Base-by-base conservation (phyloP, 2,797 vertebrate genomes). In the Myripristis murdjan region DNA sequence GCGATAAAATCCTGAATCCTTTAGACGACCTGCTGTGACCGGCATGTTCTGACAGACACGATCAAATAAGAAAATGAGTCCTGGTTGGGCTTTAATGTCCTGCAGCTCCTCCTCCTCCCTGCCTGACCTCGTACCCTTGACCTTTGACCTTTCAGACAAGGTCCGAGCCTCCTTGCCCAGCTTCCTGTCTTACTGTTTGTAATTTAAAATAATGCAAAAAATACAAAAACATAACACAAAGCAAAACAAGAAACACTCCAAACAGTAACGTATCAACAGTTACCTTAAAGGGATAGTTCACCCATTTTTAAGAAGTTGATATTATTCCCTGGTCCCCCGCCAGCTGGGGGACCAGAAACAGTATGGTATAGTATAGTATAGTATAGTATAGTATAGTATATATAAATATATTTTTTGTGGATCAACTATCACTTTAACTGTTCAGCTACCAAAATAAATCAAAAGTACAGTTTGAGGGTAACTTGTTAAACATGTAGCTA, bases 81-180 rank as follows among this genome's bases (percentile, higher is more conserved):
- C 33, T 5, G 24, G 3, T 23, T 20, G 10, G 10, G 28, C 9
- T 62, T 18, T 26, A 5, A 16, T 15, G 5, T 16, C 24, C n/a
- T n/a, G n/a, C 11, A 22, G 11, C 14, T 33, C 35, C n/a, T n/a
- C 41, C 44, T 55, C 62, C 53, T 37, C 61, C 28, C 41, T 11
- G 26, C 39, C 24, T 72, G 57, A 72, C 63, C 59, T 39, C 60
- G 49, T 20, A 58, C 31, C 60, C 41, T 10, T 33, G 10, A 12
- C 37, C 57, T 46, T 37, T 26, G 20, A 48, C 63, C 51, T 48
- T 16, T 18, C 18, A 43, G 18, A 26, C 39, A 31, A 11, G 31
- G 18, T 6, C 39, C 10, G 11, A 44, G 7, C 15, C 41, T 44
- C 41, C 41, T 41, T 7, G 2, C 51, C 26, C 28, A 15, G 16